Evolutionary conservation across 2,797 vertebrate species (phyloP), one percentile per base, ranked within the genome.

Genomic region (Gymnoscopelus microlampas): DNA sequence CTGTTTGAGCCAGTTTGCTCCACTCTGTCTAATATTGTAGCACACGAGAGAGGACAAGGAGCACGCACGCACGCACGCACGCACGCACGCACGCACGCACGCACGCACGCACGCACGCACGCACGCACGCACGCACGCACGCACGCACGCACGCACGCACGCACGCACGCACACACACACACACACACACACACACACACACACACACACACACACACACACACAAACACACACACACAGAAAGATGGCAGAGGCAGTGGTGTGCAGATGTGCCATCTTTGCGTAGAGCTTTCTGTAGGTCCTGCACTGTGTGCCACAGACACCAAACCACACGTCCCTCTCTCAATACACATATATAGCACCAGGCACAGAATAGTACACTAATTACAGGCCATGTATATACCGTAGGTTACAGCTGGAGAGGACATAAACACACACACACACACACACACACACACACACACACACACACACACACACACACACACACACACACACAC

Each of bases 341-440:
- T 79, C 69, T 82, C 71, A 66, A 63, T 59, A 58, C 23, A 71
- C 91, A 86, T 73, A 91, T 92, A 87, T 92, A 92, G 89, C 87
- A 88, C 80, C 70, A 88, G 87, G 88, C 82, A 84, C 60, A 84
- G 71, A 79, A 68, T 64, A 80, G 76, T 74, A 74, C 51, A 35
- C 51, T 91, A 90, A 93, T 93, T 91, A 93, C 87, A 94, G 88
- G 79, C 68, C 75, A 53, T 68, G 57, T 76, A 68, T 63, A 68
- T 63, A 54, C 19, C 23, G 15, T 54, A 54, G 15, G 53, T 15
- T 19, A 54, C 53, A 54, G 53, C 53, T 54, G 53, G 53, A 54
- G 7, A 24, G 53, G n/a, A 57, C 58, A 24, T n/a, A n/a, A n/a
- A 69, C 13, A 5, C 19, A 72, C 69, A 62, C 73, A 63, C 70